phyloP scores from a whole-genome alignment of 30 jellyfish, hydroid and myxozoan genomes.

The Aurelia sp. region DNA sequence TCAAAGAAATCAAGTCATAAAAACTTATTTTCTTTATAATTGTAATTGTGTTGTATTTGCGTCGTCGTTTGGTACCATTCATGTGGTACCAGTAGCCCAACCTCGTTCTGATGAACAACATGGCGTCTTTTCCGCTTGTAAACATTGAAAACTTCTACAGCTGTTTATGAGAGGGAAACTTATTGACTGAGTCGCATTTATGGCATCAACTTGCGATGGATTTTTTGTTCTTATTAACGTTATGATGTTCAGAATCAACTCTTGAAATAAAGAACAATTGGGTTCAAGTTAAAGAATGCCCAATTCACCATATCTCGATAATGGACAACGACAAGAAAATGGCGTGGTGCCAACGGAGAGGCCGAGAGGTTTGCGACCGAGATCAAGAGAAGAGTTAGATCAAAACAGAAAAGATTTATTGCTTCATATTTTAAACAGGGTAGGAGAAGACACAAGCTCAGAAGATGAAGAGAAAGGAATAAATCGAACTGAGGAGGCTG shows the following conservation, averaged over 20 bases:
- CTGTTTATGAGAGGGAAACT: neutral
- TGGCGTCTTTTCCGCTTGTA: conserved; percentile 77
- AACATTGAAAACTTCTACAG: conserved; percentile 31
- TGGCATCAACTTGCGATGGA: no score
- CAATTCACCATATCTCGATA: neutral
- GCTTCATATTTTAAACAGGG: conserved; percentile 47
- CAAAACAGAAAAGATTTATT: conserved; percentile 44
- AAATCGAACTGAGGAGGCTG: neutral
- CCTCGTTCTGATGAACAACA: conserved; percentile 54
- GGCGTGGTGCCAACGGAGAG: conserved; percentile 45
- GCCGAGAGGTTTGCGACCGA: neutral
- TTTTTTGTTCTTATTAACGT: no score
- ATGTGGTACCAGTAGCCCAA: neutral
- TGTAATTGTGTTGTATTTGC: neutral
- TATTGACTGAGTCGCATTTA: neutral
- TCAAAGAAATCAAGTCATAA: conserved; percentile 76
- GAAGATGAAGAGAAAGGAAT: conserved; percentile 40
- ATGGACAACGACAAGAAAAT: neutral
- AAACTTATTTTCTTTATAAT: neutral
- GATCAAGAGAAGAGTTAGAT: conserved; percentile 37
- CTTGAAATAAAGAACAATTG: no score
- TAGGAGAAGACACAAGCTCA: conserved; percentile 10
- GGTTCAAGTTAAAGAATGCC: no score
- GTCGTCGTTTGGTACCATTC: conserved; percentile 57
- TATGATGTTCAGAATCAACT: no score